phyloP scores from a whole-genome alignment of 23 tunicate species.

The Phallusia fumigata region DNA sequence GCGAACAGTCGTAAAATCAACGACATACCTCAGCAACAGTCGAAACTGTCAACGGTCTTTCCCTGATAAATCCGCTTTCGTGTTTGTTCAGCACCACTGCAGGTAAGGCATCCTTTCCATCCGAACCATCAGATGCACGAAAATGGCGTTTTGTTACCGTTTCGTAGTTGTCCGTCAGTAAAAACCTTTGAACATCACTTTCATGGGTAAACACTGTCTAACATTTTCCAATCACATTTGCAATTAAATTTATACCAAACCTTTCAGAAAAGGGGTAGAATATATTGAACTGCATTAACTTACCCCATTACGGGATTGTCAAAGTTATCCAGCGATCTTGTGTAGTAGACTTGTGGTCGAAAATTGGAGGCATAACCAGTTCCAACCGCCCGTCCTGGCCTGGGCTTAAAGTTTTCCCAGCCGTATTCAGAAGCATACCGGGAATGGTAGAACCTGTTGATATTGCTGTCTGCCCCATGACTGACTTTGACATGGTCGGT shows the following conservation, averaged over 20 bases:
- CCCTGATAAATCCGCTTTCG: slow-evolving; percentile 82
- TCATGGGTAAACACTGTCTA: too few relatives aligned
- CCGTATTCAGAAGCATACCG: slow-evolving; percentile 77
- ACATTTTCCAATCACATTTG: too few relatives aligned
- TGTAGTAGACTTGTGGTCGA: slow-evolving; percentile 88
- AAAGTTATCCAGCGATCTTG: slow-evolving; percentile 63
- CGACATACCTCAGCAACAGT: slow-evolving; percentile 63
- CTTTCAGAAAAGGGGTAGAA: neutral
- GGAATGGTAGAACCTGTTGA: slow-evolving; percentile 70
- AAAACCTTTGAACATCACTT: slow-evolving; percentile 27
- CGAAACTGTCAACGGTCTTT: slow-evolving; percentile 76
- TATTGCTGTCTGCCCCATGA: slow-evolving; percentile 54
- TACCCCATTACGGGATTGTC: slow-evolving; percentile 94
- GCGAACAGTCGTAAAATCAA: neutral
- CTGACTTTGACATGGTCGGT: slow-evolving; percentile 67
- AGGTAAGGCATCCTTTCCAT: slow-evolving; percentile 66
- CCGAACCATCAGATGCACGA: slow-evolving; percentile 58
- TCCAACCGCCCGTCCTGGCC: slow-evolving; percentile 69
- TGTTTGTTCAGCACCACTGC: slow-evolving; percentile 34
- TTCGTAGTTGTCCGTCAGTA: slow-evolving; percentile 83
- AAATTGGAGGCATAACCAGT: slow-evolving; percentile 91
- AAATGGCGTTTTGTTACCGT: slow-evolving; percentile 77
- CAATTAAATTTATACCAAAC: too few relatives aligned
- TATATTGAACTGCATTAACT: neutral
- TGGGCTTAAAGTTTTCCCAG: slow-evolving; percentile 58